These are phyloP conservation scores for Rattus rattus DNA, from an alignment of 2,113 vertebrate genomes.

Conservation along the genomic window DNA sequence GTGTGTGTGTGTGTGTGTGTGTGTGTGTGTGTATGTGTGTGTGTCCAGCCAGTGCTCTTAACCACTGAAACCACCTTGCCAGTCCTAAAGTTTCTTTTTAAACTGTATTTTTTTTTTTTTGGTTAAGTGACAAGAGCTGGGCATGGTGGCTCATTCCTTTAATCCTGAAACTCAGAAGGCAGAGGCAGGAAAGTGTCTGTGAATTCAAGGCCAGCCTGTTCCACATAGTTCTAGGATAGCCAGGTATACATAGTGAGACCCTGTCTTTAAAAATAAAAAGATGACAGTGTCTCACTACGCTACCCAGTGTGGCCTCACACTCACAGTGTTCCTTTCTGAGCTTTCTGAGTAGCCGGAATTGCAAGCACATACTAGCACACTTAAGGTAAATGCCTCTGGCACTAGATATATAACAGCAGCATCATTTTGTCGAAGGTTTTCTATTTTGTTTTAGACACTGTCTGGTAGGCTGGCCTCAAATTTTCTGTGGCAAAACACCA, in stretches of 20 bases:
- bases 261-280: neutral
- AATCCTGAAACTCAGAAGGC: neutral
- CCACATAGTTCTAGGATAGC: neutral
- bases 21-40: too few species aligned
- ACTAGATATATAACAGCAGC: neutral
- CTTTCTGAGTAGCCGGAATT: neutral
- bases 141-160: neutral
- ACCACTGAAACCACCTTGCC: neutral
- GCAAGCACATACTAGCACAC: neutral
- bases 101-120: neutral
- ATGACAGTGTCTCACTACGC: neutral
- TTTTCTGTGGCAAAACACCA: neutral
- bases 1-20: too few species aligned
- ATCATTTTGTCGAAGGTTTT: conserved; percentile 26
- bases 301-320: neutral
- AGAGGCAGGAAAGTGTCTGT: neutral
- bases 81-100: too few species aligned
- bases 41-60: neutral
- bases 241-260: neutral
- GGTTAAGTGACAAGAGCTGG: too few species aligned
- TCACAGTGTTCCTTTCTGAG: neutral
- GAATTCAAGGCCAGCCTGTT: neutral
- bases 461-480: neutral
- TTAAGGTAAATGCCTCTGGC: neutral
- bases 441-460: neutral